Base-by-base conservation (phyloP, 2,113 vertebrate species). In the Tenebrosternarchus preto region DNA sequence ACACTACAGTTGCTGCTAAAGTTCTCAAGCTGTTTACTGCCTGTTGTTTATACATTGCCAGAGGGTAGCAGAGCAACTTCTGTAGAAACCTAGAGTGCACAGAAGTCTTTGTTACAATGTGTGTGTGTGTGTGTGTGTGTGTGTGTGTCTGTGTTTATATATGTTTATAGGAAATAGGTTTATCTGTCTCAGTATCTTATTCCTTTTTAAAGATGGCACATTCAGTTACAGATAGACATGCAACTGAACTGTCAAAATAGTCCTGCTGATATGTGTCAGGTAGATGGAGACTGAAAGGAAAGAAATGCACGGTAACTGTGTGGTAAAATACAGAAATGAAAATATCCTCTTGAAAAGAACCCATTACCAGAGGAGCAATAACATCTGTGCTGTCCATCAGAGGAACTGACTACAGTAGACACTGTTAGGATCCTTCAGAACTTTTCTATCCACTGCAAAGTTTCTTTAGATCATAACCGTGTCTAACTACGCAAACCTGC, bases 21-120 rank as follows among this genome's bases (percentile, higher is more conserved):
- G 66, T 84, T 80, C 80, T 78, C 74, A 80, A 27, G 78, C 71
- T 63, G 73, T 71, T 85, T 82, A 85, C 81, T 71, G 60, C 60
- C 78, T 78, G 73, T 27, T 29, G 69, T 81, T 81, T 86, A 77
- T 73, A 77, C 77, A 77, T 56, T 76, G 80, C 78, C 77, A 67
- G 73, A 68, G 73, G 83, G 81, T 53, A 80, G 31, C 76, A 68
- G 55, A 72, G 43, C 63, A 59, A 50, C 76, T 79, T 86, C 80
- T 73, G 68, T 81, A 33, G 55, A 75, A 78, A 74, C 39, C 60
- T 39, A 31, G 33, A 81, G 79, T 80, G 85, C 81, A 83, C 55
- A 82, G 66, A 82, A 56, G 77, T 36, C 60, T 85, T 82, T 64
- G 60, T 63, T 57, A 77, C 33, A 15, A 22, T 46, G 53, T 31